These are phyloP conservation scores for Megalurothrips usitatus DNA, from an alignment of 2,888 invertebrate genomes.

Conservation along the genomic window DNA sequence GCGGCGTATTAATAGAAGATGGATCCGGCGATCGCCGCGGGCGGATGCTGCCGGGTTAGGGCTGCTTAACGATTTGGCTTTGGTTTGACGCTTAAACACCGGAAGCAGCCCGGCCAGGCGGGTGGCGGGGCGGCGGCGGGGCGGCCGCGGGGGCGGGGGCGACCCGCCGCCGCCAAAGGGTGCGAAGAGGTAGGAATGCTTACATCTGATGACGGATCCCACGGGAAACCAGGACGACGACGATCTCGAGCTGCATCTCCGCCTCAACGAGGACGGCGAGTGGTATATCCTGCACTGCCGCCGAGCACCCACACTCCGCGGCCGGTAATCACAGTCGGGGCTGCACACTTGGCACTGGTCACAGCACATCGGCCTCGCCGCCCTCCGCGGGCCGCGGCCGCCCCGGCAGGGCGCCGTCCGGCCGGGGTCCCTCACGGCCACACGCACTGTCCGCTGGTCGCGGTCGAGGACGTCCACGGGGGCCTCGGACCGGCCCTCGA, in stretches of 20 bases:
- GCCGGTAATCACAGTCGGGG: neutral
- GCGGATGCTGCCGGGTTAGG: no score
- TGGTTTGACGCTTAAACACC: no score
- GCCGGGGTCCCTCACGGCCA: neutral
- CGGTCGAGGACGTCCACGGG: neutral
- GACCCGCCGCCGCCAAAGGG: no score
- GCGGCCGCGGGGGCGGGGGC: no score
- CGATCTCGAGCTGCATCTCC: neutral
- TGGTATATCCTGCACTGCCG: neutral
- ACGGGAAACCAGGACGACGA: constrained; percentile 17
- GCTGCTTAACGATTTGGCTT: no score
- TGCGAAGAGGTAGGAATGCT: neutral
- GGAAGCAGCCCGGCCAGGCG: no score
- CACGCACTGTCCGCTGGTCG: constrained; percentile 8
- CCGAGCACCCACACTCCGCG: neutral
- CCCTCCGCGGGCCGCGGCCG: neutral
- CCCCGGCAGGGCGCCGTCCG: neutral
- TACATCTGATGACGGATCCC: constrained; percentile 11
- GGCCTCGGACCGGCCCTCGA: neutral
- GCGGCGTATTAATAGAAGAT: no score
- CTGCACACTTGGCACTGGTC: neutral
- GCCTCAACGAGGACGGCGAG: neutral
- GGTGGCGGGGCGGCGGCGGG: no score
- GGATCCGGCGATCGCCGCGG: no score
- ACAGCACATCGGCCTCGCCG: neutral